These are phyloP conservation scores for Trachelus troglodyta DNA, from an alignment of 2,888 invertebrate species.

Conservation along the genomic window DNA sequence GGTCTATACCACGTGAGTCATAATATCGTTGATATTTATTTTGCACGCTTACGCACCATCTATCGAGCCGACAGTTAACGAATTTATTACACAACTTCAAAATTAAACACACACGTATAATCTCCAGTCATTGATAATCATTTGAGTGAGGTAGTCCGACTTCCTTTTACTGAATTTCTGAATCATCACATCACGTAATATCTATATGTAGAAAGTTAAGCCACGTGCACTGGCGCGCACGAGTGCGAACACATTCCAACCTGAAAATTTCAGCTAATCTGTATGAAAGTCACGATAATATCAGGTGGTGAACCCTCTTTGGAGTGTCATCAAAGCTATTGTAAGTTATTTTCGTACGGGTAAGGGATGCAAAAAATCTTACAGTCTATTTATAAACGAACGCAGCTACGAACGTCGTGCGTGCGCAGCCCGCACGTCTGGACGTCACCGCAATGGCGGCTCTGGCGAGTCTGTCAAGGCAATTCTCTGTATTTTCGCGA, in stretches of 20 bases:
- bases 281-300: neutral
- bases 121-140: neutral
- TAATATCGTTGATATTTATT: constrained; percentile 24
- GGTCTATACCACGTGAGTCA: neutral
- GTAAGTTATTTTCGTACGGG: neutral
- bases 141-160: neutral
- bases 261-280: neutral
- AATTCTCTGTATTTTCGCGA: constrained; percentile 41
- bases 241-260: neutral
- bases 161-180: neutral
- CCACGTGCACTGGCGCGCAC: neutral
- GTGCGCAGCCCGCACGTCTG: constrained; percentile 67
- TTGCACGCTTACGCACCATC: constrained; percentile 31
- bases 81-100: constrained; percentile 30
- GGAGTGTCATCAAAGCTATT: neutral
- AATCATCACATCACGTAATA: neutral
- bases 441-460: constrained; percentile 62
- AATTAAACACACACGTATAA: neutral
- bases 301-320: neutral
- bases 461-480: constrained; percentile 43
- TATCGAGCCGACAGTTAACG: constrained; percentile 40
- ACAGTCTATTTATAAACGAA: constrained; percentile 33
- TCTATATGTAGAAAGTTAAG: neutral
- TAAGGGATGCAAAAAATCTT: neutral
- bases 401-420: constrained; percentile 57